Base-by-base conservation (phyloP, 2,888 invertebrate species). In the Hirudinaria manillensis region DNA sequence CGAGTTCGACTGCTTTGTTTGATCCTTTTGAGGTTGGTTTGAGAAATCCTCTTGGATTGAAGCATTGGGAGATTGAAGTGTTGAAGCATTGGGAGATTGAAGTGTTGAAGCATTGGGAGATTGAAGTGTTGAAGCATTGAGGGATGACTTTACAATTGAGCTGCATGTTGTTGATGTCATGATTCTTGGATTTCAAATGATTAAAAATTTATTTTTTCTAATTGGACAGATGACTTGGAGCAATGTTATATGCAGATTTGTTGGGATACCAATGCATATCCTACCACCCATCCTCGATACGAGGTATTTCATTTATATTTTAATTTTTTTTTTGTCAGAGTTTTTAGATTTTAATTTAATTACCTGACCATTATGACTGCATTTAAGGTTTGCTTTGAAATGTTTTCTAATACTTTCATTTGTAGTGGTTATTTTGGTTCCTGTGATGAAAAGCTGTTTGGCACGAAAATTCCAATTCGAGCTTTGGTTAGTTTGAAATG, bases 1-100 rank as follows among this genome's bases (percentile, higher is more conserved):
- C 93, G 0, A 92, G 94, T 53, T 91, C 93, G 1, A 94, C 96
- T 0, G 97, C 94, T 1, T 88, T 98, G 81, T 98, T 82, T 84
- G 97, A 98, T 85, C 95, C 96, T 0, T 98, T 93, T 84, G 90
- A 91, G 81, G 87, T 87, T 19, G 21, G 32, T 51, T 27, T n/a
- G 29, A 45, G 45, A 45, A 45, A 45, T 45, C 45, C 10, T 45
- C 16, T 61, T 45, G 45, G 16, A 4, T 16, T 4, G 45, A n/a
- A n/a, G n/a, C n/a, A n/a, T n/a, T n/a, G n/a, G n/a, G n/a, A n/a
- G n/a, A n/a, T n/a, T n/a, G n/a, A n/a, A n/a, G n/a, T n/a, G n/a
- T n/a, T n/a, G n/a, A n/a, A n/a, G n/a, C n/a, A n/a, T n/a, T n/a
- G n/a, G n/a, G n/a, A n/a, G n/a, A n/a, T n/a, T n/a, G n/a, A n/a